phyloP scores from a whole-genome alignment of 2,797 vertebrate genomes.

The Cichlasoma orientale region DNA sequence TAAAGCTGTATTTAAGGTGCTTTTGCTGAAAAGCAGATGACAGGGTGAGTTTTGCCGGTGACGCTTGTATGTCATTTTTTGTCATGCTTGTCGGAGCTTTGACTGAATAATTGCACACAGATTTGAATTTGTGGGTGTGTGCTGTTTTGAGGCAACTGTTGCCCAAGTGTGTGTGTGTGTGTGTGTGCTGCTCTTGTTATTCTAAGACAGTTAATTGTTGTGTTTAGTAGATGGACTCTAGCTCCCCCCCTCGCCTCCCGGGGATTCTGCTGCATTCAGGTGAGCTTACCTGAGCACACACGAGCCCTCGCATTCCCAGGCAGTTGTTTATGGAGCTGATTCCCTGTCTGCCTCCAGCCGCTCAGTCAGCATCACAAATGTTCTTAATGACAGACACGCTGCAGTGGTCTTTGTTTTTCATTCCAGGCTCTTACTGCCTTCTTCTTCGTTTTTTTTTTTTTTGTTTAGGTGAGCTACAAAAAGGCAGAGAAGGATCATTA shows the following conservation, averaged over 20 bases:
- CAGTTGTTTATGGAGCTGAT: slow-evolving; percentile 66
- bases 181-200: slow-evolving; percentile 36
- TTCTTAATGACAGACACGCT: slow-evolving; percentile 63
- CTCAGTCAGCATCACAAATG: slow-evolving; percentile 67
- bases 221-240: slow-evolving; percentile 42
- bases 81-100: slow-evolving; percentile 44
- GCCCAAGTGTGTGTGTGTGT: slow-evolving; percentile 3
- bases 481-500: slow-evolving; percentile 28
- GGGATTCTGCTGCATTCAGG: slow-evolving; percentile 66
- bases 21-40: slow-evolving; percentile 31
- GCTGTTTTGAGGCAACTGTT: slow-evolving; percentile 18
- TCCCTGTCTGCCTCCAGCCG: slow-evolving; percentile 59
- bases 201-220: slow-evolving; percentile 54
- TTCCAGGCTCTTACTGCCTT: slow-evolving; percentile 36
- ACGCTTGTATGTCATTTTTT: slow-evolving; percentile 35
- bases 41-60: slow-evolving; percentile 9
- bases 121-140: slow-evolving; percentile 37
- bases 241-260: slow-evolving; percentile 43
- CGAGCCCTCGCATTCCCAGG: slow-evolving; percentile 56
- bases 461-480: slow-evolving; percentile 27
- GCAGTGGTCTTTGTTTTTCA: slow-evolving; percentile 58
- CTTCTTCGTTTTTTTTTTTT: slow-evolving; percentile 2
- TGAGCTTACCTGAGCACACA: slow-evolving; percentile 75
- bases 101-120: slow-evolving; percentile 46
- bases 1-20: slow-evolving; percentile 16